These are phyloP conservation scores for Centropyge bicolor DNA, from an alignment of 2,797 vertebrate genomes.

Conservation along the genomic window DNA sequence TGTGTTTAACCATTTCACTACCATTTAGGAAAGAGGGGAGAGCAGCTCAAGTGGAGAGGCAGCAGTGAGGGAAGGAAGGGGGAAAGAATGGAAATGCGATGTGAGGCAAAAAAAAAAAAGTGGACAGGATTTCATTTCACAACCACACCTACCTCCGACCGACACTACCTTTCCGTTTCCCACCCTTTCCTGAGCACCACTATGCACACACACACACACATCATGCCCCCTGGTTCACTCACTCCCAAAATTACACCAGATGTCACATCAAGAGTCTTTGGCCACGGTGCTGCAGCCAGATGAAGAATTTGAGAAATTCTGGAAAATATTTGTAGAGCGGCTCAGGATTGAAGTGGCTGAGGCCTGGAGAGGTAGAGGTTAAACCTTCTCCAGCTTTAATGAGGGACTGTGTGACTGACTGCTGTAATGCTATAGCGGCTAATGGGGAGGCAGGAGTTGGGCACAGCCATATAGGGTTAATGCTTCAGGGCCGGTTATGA, in stretches of 20 bases:
- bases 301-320: conserved; percentile 85
- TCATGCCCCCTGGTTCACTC: conserved; percentile 68
- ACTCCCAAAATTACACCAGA: conserved; percentile 82
- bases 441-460: conserved; percentile 45
- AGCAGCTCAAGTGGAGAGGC: conserved; percentile 27
- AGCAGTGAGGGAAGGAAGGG: conserved; percentile 31
- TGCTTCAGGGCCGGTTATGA: conserved; percentile 34
- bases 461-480: conserved; percentile 53
- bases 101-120: conserved; percentile 56
- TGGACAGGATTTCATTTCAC: conserved; percentile 80
- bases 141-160: conserved; percentile 79
- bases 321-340: conserved; percentile 84
- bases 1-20: neutral
- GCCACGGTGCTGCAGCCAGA: conserved; percentile 64
- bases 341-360: conserved; percentile 73
- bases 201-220: conserved; percentile 50
- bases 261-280: conserved; percentile 80
- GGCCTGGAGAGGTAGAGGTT: conserved; percentile 75
- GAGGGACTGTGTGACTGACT: conserved; percentile 65
- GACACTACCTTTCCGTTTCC: conserved; percentile 86
- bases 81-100: conserved; percentile 57
- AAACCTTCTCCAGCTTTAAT: conserved; percentile 75
- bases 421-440: conserved; percentile 58
- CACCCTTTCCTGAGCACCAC: conserved; percentile 86
- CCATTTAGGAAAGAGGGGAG: conserved; percentile 25